Percentiles rank a stretch among this genome's conserved stretches.
These are phyloP conservation scores for Anarhynchus alexandrinus DNA, from an alignment of 2,113 vertebrate genomes.

Conservation along the genomic window DNA sequence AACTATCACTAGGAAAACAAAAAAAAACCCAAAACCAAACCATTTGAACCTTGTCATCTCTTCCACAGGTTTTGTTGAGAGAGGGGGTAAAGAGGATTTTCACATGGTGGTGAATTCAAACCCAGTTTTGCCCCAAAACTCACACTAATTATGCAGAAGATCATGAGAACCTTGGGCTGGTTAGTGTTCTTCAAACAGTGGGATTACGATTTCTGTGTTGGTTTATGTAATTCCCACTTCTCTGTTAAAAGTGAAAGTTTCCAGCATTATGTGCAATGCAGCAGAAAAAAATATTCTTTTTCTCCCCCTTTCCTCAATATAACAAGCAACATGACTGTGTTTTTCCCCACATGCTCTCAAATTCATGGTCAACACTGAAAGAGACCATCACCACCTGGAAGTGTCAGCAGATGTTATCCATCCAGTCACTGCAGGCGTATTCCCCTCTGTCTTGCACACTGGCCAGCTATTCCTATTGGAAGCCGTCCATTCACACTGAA, in stretches of 20 bases:
- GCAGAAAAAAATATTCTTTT: background rate
- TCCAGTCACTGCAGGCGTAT: background rate
- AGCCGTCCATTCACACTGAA: background rate
- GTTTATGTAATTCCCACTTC: background rate
- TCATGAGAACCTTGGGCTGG: background rate
- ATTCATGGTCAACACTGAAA: background rate
- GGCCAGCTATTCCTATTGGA: background rate
- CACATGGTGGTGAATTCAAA: background rate
- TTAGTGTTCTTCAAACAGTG: background rate
- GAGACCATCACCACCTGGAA: background rate
- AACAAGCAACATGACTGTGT: background rate
- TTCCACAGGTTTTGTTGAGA: background rate
- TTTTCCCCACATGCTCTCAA: background rate
- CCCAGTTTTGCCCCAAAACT: background rate
- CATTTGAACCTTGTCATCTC: background rate
- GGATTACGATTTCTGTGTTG: background rate
- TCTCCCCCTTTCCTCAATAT: background rate
- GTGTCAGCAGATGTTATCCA: background rate
- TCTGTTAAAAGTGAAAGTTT: background rate
- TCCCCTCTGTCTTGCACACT: background rate
- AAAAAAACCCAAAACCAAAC: no score
- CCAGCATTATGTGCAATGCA: background rate
- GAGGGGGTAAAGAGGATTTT: background rate
- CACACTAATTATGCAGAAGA: background rate
- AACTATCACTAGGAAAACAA: background rate